These are phyloP conservation scores for Geococcyx californianus DNA, from an alignment of 2,113 vertebrate genomes.

Conservation along the genomic window DNA sequence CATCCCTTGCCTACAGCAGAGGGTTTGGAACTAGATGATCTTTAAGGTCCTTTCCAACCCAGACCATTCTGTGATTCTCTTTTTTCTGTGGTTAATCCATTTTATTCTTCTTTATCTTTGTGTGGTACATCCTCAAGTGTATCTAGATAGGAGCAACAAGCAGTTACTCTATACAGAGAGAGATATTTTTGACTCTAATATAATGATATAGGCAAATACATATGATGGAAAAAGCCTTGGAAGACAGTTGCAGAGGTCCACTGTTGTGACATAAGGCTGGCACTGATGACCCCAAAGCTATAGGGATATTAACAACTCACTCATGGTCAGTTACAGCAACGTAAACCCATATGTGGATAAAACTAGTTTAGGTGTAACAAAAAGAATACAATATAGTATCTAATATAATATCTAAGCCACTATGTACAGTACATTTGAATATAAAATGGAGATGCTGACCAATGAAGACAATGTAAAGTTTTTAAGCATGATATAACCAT, in stretches of 20 bases:
- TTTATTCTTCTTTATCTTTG: background rate
- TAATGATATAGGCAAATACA: background rate
- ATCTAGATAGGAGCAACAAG: background rate
- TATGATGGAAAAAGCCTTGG: background rate
- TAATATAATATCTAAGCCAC: background rate
- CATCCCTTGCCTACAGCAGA: too few species aligned
- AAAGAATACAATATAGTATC: background rate
- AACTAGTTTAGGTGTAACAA: background rate
- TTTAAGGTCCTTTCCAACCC: too few species aligned
- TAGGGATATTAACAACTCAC: background rate
- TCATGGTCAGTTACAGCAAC: background rate
- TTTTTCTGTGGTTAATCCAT: background rate
- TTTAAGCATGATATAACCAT: background rate
- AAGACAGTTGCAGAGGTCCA: accelerated
- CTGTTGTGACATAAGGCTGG: background rate
- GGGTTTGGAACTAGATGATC: too few species aligned
- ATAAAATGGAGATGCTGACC: background rate
- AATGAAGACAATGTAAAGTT: background rate
- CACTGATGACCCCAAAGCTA: background rate
- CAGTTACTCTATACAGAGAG: background rate
- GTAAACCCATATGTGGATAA: background rate
- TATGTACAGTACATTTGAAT: background rate
- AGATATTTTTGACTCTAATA: background rate
- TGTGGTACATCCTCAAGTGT: background rate
- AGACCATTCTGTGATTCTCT: too few species aligned